Base-by-base conservation (phyloP, 2,113 vertebrate genomes). In the Podiceps cristatus region DNA sequence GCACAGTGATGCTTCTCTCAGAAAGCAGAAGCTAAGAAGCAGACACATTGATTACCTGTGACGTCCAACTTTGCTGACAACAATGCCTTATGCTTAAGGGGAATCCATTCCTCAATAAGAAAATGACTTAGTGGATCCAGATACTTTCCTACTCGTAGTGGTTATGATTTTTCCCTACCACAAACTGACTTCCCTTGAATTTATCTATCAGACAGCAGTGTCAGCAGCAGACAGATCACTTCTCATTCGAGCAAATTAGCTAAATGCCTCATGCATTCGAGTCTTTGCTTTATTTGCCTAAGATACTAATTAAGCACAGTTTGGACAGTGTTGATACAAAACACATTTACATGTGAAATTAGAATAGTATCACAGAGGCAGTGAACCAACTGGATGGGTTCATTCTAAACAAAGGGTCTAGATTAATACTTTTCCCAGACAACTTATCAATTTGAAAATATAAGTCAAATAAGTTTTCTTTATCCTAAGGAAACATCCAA, bases 51-150 rank as follows among this genome's bases (percentile, higher is more conserved):
- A 87, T 92, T 45, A 81, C 37, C 44, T 74, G 74, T 45, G 75
- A 88, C 62, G 27, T 64, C 17, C 13, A 74, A 56, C 92, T 95
- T 50, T 66, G 59, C 64, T 83, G 35, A 64, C 50, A 95, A 40
- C 19, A 49, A 20, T 75, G 33, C 17, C 35, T 78, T 55, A 73
- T 40, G 13, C 15, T 85, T 82, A 77, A 94, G 35, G 31, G 69
- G 35, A 91, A 68, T 79, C 22, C 50, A 35, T 35, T 87, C 53
- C 63, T 91, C 35, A 60, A 7, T 9, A 72, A 83, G 55, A 74
- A 73, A 95, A 81, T 56, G 0, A 66, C 19, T 82, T 47, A n/a
- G 14, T 74, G 66, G 20, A 77, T 78, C 10, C 44, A 73, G 58
- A 2, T 88, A 24, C 63, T 59, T 80, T 76, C 50, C 37, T 85